Base-by-base conservation (phyloP, 2,888 invertebrate species). In the Apodemia zela region DNA sequence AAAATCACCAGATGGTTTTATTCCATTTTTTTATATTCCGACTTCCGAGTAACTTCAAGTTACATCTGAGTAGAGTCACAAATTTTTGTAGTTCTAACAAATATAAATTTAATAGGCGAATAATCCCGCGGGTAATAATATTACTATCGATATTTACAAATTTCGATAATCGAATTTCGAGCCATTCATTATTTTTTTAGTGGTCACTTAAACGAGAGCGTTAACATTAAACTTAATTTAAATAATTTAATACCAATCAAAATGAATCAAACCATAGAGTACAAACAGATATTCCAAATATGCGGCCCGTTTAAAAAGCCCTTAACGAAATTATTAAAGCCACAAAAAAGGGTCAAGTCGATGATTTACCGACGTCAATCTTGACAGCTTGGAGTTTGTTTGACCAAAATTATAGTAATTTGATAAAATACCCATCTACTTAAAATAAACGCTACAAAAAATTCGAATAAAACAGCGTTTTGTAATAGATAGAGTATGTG, bases 401-500 rank as follows among this genome's bases (percentile, higher is more conserved):
- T 84, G 82, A 80, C 82, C 81, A 77, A 86, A 90, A 91, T 91
- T 90, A 91, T 89, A 89, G 90, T 90, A 85, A 91, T 90, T 89
- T 89, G 79, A 87, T 84, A 84, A 85, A 89, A 89, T 81, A 86
- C 76, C 83, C 84, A 85, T 89, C 84, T 87, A 86, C 86, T 89
- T 89, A 85, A 81, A 84, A 84, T 82, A 84, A 89, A 86, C 81
- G 85, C 73, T 73, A 77, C 67, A 74, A 73, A 77, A 81, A 84
- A 84, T 82, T 75, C 66, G 69, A 72, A 54, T 78, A 69, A 79
- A 77, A 76, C 72, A 71, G 73, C 71, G 77, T 77, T 82, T 78
- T 75, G 76, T 82, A 82, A 85, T 84, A 83, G 85, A 75, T 68
- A 65, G 70, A 73, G 76, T 76, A 87, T 87, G 82, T 68, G 6